Evolutionary conservation across 2,888 invertebrate species (phyloP), one percentile per base, ranked within the genome.

Genomic region (Drosophila phalerata): DNA sequence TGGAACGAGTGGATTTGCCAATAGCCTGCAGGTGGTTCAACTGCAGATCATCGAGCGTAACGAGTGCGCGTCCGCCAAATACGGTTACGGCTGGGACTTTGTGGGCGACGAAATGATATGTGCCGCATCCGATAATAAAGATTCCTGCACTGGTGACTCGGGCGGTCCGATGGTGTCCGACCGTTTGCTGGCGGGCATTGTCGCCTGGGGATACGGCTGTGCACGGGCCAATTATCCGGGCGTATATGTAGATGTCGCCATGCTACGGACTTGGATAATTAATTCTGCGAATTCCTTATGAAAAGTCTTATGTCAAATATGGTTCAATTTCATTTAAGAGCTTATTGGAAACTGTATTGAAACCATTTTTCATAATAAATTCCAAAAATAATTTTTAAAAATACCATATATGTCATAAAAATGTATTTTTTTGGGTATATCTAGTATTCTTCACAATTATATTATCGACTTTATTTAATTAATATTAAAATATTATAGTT

Each of bases 161-260:
- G 90, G 91, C 15, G 91, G 91, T 28, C 89, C 90, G 2, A 48
- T 91, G 58, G 78, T 89, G 0, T 55, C 65, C 11, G 55, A 74
- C 0, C 52, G 62, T 5, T 25, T 63, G 22, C 60, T 90, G 15
- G 75, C 82, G 13, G 90, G 93, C 22, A 90, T 93, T 40, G 92
- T 92, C 0, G 92, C 93, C 0, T 93, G 92, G 93, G 93, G 93
- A 3, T 88, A 91, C 57, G 92, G 92, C 2, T 93, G 93, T 69
- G 93, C 91, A 1, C 53, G 69, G 2, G 11, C 62, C 1, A 91
- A 91, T 67, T 93, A 89, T 65, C 93, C 93, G 0, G 93, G 93
- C 3, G 92, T 93, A 3, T 93, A 93, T 80, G 91, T 92, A 0
- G 81, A 92, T 69, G 87, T 93, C 0, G 90, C 90, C 2, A n/a